Evolutionary conservation across 1,140 invertebrate species (phyloP).

Genomic region (Caenorhabditis briggsae): DNA sequence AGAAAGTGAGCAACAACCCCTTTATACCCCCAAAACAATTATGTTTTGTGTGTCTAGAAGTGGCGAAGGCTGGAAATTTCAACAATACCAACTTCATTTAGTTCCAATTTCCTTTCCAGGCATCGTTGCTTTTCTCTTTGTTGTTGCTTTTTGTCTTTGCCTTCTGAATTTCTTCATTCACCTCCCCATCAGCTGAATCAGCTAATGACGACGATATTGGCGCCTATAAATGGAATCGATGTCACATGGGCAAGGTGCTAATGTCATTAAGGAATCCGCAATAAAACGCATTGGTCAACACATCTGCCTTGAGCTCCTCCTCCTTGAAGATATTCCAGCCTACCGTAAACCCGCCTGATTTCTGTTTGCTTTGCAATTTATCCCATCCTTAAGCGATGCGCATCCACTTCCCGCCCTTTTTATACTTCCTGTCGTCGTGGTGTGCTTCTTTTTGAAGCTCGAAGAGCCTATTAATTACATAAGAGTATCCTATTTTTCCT

Average conservation of each 20-base stretch:
- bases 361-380: constrained; percentile 55
- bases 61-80: constrained; percentile 14
- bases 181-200: constrained; percentile 14
- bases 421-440: constrained; percentile 21
- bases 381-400: constrained; percentile 53
- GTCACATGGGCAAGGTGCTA: constrained; percentile 48
- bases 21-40: constrained; percentile 33
- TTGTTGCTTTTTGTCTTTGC: constrained; percentile 8
- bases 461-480: constrained; percentile 21
- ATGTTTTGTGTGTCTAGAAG: not conserved
- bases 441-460: not conserved
- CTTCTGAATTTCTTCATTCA: too few species aligned
- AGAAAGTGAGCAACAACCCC: constrained; percentile 8
- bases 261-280: constrained; percentile 43
- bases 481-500: constrained; percentile 11
- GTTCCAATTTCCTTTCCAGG: constrained; percentile 38
- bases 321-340: constrained; percentile 7
- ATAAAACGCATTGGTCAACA: constrained; percentile 39
- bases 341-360: constrained; percentile 50
- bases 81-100: constrained; percentile 16
- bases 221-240: constrained; percentile 28
- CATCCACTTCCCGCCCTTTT: constrained; percentile 48
- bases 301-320: constrained; percentile 43
- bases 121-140: constrained; percentile 15
- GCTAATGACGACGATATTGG: constrained; percentile 18